Evolutionary conservation across 2,113 vertebrate species (phyloP), one percentile per base, ranked within the genome.

Genomic region (Syrmaticus mikado): DNA sequence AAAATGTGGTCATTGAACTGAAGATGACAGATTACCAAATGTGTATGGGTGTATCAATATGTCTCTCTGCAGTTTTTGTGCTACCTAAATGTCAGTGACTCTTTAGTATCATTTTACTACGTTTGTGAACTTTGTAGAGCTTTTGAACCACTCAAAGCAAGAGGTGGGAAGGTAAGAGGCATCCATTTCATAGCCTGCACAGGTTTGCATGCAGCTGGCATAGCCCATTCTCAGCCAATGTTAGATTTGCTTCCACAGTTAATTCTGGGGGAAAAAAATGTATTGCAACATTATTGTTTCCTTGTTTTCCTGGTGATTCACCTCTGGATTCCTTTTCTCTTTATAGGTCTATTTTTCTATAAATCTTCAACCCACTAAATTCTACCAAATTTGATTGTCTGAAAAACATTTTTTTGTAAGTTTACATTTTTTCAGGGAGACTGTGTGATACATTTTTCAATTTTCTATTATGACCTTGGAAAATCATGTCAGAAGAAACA

Each of bases 1-100:
- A 94, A 93, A 92, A 90, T 71, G 52, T 66, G 78, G 68, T 32
- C 55, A 60, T 7, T 77, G 80, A 94, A 88, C 68, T 80, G n/a
- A 48, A 73, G 60, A 79, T 12, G 86, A 81, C 77, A 92, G 89
- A 82, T 91, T 90, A 92, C 92, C 88, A 91, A 89, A 90, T 71
- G 67, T 7, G 61, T 60, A 81, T 92, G 61, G 61, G 61, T n/a
- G 89, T 78, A 38, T 86, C 81, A 55, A 84, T 85, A 64, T 75
- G 70, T 87, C 84, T 62, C 52, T 81, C 46, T 83, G 73, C 19
- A 48, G 41, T 13, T 84, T 84, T 78, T 93, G 91, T 68, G 70
- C 81, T 75, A 57, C 52, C 3, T 62, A 82, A 92, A 84, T 87
- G 77, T 77, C 94, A 79, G 87, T 40, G 81, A 70, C 65, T 70